Conservation (phyloP, 2,888 invertebrate genomes). For the Polyploca ridens region DNA sequence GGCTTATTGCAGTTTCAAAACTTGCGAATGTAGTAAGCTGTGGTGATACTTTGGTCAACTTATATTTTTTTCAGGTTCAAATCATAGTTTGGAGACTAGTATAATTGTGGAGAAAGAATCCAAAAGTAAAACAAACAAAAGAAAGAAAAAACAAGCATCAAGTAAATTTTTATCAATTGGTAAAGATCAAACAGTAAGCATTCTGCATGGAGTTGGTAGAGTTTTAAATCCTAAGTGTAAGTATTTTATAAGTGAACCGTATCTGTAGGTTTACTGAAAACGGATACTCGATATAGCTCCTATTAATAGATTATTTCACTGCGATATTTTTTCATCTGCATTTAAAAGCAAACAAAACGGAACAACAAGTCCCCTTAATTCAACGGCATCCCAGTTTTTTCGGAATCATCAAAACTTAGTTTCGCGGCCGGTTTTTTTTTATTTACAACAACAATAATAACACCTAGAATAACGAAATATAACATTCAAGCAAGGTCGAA, state of each 20-base stretch:
- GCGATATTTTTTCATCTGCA: too few species aligned
- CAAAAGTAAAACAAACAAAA: conserved; percentile 64
- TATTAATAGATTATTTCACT: too few species aligned
- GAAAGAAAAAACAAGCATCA: conserved; percentile 68
- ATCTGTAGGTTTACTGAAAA: not conserved
- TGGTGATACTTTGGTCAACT: not conserved
- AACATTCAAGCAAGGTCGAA: too few species aligned
- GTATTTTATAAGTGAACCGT: conserved; percentile 5
- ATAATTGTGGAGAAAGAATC: conserved; percentile 63
- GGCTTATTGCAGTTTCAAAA: too few species aligned
- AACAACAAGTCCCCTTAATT: too few species aligned
- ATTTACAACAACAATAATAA: too few species aligned
- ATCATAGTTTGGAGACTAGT: conserved; percentile 69
- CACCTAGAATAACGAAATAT: not conserved
- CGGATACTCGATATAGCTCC: too few species aligned
- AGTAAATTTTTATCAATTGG: conserved; percentile 81
- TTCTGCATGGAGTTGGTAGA: conserved; percentile 90
- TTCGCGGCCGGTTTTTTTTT: too few species aligned
- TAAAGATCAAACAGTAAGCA: conserved; percentile 88
- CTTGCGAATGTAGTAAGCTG: too few species aligned
- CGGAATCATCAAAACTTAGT: too few species aligned
- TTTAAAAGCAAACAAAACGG: too few species aligned
- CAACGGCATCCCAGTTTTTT: too few species aligned
- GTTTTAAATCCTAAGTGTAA: conserved; percentile 91
- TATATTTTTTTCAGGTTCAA: conserved; percentile 53